These are phyloP conservation scores for Gonioctena quinquepunctata DNA, from an alignment of 1,140 invertebrate species.

Conservation along the genomic window DNA sequence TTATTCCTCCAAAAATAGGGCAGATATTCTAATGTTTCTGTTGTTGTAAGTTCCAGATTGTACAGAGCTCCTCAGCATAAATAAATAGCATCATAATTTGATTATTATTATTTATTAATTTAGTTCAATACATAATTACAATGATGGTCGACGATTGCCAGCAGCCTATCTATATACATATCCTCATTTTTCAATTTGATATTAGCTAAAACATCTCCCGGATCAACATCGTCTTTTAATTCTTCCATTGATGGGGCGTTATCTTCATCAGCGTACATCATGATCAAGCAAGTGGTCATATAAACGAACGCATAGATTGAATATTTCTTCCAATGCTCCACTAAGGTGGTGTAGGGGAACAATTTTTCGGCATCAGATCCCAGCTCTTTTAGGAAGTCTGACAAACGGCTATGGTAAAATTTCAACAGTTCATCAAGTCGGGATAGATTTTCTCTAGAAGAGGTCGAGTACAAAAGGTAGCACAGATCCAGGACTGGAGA, in stretches of 20 bases:
- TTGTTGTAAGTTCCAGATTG: too few species aligned
- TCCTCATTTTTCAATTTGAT: neutral
- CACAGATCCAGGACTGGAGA: conserved; percentile 63
- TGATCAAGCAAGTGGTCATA: too few species aligned
- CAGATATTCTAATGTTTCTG: too few species aligned
- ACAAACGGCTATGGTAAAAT: neutral
- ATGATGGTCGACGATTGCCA: neutral
- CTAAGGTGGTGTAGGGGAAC: neutral
- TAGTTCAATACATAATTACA: neutral
- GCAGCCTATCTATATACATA: neutral
- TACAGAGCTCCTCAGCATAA: too few species aligned
- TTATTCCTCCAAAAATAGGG: too few species aligned
- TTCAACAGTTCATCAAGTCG: neutral
- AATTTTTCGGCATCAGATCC: neutral
- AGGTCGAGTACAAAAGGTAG: conserved; percentile 62
- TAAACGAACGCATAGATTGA: too few species aligned
- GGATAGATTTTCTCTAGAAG: conserved; percentile 54
- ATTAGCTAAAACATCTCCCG: neutral
- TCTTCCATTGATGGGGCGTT: neutral
- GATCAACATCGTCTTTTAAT: neutral
- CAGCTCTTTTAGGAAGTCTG: neutral
- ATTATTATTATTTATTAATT: too few species aligned
- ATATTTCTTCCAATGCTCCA: conserved; percentile 26
- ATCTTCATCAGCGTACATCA: neutral
- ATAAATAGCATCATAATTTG: too few species aligned